Evolutionary conservation across 2,797 vertebrate species (phyloP).

Genomic region (Tapirus indicus): DNA sequence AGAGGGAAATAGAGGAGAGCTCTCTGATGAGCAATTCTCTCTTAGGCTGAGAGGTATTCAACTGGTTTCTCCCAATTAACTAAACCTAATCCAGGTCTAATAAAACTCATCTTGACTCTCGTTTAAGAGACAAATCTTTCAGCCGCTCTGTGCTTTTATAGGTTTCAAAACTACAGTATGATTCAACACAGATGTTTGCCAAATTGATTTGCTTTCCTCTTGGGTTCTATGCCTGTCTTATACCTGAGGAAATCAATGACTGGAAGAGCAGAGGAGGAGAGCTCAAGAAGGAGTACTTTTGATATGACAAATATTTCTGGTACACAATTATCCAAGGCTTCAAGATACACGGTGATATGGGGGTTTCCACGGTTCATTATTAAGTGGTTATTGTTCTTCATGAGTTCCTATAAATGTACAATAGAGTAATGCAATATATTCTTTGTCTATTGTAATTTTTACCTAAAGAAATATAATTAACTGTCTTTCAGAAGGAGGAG

Average conservation of each 20-base stretch:
- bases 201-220: background rate
- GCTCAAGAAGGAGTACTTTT: background rate
- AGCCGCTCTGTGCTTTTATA: background rate
- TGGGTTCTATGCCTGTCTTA: background rate
- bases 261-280: too few relatives aligned
- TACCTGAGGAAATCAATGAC: background rate
- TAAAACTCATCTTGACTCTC: background rate
- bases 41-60: background rate
- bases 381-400: background rate
- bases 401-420: background rate
- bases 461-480: background rate
- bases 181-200: background rate
- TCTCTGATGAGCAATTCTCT: background rate
- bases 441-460: background rate
- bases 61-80: background rate
- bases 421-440: background rate
- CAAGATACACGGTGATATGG: background rate
- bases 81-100: background rate
- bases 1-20: background rate
- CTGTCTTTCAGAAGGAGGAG: background rate
- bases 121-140: background rate
- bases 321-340: background rate
- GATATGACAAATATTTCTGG: background rate
- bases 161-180: background rate
- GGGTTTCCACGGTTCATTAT: background rate